Evolutionary conservation across 2,797 vertebrate species (phyloP), one percentile per base, ranked within the genome.

Genomic region (Toxotes lorentzi): DNA sequence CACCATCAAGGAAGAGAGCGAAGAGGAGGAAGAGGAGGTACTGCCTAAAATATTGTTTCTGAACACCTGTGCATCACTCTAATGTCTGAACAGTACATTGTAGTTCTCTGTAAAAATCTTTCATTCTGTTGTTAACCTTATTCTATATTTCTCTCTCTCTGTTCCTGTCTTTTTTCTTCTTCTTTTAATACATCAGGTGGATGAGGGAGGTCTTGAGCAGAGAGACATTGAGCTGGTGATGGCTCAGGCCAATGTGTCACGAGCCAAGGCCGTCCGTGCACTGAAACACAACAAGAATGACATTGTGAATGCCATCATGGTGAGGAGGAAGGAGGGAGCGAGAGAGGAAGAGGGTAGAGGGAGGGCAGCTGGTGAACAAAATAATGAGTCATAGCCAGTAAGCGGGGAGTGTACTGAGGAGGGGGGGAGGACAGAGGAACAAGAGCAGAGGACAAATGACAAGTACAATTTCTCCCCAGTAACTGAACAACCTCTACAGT

Each of bases 241-340:
- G 98, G 97, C 98, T 1, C 97, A 99, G 86, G 98, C 98, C 88
- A 99, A 98, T 0, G 98, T 99, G 74, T 98, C 98, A 0, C 95
- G 97, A 1, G 95, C 96, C 91, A 98, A 98, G 88, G 98, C 98
- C 0, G 95, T 99, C 87, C 95, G 96, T 50, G 98, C 98, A 0
- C 95, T 99, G 71, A 95, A 96, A 89, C 97, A 98, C 95, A 99
- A 98, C 96, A 98, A 98, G 94, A 99, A 99, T 16, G 98, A 99
- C 90, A 99, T 99, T 5, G 97, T 99, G 92, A 99, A 99, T 2
- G 98, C 98, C 92, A 99, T 99, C 91, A 99, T 99, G 98, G 98
- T 99, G 89, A 97, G 96, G 32, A 86, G 35, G 75, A 12, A 38
- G 47, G 69, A 14, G 40, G 58, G 32, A 13, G 61, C 0, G 7